Conservation (phyloP, 2,113 vertebrate species). For the Oryzias woworae region DNA sequence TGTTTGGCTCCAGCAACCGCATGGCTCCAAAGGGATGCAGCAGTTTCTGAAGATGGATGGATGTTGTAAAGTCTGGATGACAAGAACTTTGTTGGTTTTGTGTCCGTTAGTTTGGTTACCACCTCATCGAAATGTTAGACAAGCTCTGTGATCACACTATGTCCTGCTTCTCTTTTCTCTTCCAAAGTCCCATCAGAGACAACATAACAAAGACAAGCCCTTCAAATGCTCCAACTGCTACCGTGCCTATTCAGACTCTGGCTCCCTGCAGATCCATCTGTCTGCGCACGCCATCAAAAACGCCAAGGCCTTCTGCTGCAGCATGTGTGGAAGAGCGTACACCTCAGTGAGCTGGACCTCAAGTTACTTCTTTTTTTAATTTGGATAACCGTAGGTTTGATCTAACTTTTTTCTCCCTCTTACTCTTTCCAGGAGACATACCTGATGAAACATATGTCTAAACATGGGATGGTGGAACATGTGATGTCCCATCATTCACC, state of each 20-base stretch:
- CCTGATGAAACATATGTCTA: slow-evolving; percentile 98
- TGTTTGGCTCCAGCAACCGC: no score
- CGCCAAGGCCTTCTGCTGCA: slow-evolving; percentile 97
- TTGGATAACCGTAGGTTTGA: background rate
- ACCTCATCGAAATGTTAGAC: background rate
- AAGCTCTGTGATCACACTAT: background rate
- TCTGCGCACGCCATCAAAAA: slow-evolving; percentile 96
- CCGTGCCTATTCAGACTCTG: slow-evolving; percentile 95
- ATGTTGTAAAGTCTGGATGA: no score
- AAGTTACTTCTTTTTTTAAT: no score
- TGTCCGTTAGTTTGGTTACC: background rate
- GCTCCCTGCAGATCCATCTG: slow-evolving; percentile 97
- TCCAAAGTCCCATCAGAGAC: slow-evolving; percentile 94
- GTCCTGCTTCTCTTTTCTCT: background rate
- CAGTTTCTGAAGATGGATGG: no score
- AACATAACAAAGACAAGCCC: slow-evolving; percentile 99
- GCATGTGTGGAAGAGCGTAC: slow-evolving; percentile 94
- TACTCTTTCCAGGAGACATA: slow-evolving; percentile 86
- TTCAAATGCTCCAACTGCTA: slow-evolving; percentile 99
- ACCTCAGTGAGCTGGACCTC: slow-evolving; percentile 86
- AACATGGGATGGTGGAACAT: slow-evolving; percentile 94
- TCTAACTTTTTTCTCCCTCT: background rate
- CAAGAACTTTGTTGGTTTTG: no score
- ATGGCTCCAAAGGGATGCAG: no score
- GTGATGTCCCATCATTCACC: slow-evolving; percentile 91